Base-by-base conservation (phyloP, 2,113 vertebrate species). In the Crotalus helleri region DNA sequence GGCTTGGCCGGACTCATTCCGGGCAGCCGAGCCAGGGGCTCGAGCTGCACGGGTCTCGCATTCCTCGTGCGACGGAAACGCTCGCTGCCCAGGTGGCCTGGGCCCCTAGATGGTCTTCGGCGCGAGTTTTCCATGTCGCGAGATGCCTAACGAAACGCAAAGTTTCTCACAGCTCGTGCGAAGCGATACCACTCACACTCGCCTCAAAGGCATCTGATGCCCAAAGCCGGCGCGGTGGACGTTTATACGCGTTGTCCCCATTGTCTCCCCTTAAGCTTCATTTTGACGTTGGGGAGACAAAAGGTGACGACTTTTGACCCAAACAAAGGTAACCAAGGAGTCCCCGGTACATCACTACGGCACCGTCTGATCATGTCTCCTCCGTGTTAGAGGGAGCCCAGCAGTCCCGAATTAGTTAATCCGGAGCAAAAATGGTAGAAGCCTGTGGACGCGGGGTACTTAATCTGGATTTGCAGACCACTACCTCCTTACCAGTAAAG, bases 21-120 rank as follows among this genome's bases (percentile, higher is more conserved):
- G 12, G 64, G 51, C 92, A 90, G 92, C 95, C 94, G 92, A 85
- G 12, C n/a, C 51, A 44, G 88, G 17, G 19, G 69, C 64, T 46
- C 93, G 85, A 64, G 85, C 86, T 12, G 24, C 57, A 51, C 81
- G 86, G 21, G 94, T 13, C 59, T 64, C 57, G 89, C 89, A 44
- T 93, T 69, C 64, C 15, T 93, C 89, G 96, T 95, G 96, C 95
- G 29, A 23, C 61, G 91, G 7, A 13, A 9, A 46, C 64, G 15
- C 29, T 74, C 21, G 89, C 4, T 0, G 7, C n/a, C 5, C 46
- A 24, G 24, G 89, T 53, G 3, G 26, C 12, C 23, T 17, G 46
- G n/a, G 24, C 9, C 49, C 86, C 5, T 13, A 2, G 26, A 10
- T 19, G 2, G 54, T n/a, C 64, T 74, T 39, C 33, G 91, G 88